Evolutionary conservation across 2,797 vertebrate genomes (phyloP).

Genomic region (Leucoraja ocellata): DNA sequence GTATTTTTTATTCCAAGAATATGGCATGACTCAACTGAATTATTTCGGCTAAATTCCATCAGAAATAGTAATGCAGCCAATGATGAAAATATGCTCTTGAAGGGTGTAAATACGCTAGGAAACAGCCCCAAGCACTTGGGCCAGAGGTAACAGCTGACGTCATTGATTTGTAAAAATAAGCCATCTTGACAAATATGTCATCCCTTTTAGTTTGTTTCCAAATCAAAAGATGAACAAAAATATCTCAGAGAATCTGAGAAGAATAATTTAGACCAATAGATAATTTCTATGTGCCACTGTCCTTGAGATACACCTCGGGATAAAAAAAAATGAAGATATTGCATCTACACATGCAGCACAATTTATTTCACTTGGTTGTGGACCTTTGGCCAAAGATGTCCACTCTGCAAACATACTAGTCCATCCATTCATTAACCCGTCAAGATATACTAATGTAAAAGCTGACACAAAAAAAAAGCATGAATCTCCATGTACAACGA

Average conservation of each 20-base stretch:
- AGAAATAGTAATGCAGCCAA: background rate
- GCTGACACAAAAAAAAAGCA: background rate
- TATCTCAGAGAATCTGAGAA: background rate
- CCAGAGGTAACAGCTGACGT: background rate
- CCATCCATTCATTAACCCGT: background rate
- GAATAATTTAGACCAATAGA: background rate
- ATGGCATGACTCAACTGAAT: background rate
- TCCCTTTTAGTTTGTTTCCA: background rate
- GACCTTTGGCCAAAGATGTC: background rate
- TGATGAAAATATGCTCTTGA: background rate
- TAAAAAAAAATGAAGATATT: background rate
- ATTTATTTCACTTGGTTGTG: background rate
- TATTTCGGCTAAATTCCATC: background rate
- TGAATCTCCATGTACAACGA: no score
- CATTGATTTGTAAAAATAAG: background rate
- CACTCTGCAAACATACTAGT: background rate
- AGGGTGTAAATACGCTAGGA: background rate
- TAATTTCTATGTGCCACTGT: background rate
- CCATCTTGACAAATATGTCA: background rate
- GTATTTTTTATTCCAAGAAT: background rate
- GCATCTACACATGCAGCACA: background rate
- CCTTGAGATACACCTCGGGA: background rate
- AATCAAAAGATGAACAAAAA: background rate
- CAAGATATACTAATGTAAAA: background rate
- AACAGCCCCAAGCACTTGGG: background rate